Evolutionary conservation across 2,113 vertebrate species (phyloP), one percentile per base, ranked within the genome.

Genomic region (Eolophus roseicapilla): DNA sequence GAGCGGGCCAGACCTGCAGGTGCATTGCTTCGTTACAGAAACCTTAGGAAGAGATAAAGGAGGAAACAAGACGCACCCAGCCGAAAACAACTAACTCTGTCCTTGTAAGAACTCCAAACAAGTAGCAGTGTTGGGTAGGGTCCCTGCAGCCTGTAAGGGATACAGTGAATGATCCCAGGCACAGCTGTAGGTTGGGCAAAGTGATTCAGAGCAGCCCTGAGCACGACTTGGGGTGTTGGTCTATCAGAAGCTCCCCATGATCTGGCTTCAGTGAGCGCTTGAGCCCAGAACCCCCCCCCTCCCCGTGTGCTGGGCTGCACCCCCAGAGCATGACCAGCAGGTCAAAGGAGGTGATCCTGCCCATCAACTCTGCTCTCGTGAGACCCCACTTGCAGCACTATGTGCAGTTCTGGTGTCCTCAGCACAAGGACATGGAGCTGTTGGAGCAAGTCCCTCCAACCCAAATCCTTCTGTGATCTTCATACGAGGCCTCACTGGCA

Each of bases 401-500:
- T 35, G 33, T 5, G 33, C 13, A 24, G 57, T 15, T 35, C 57
- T 59, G 57, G 57, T 5, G 1, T n/a, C 33, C 21, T 59, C 57
- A 59, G 24, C 57, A 24, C 9, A 59, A 24, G 79, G 43, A 33
- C 43, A 29, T 16, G 55, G 65, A 71, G 11, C 35, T 71, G n/a
- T 2, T 57, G 65, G 43, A n/a, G 35, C 11, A 13, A 59, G 28
- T 14, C 18, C 73, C 21, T 24, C 37, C 6, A 49, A 28, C 12
- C 46, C n/a, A 49, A 49, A 19, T 11, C 17, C 17, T 55, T 11
- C 49, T 74, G 70, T 18, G 37, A 14, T 10, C 47, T 29, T 43
- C 2, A 0, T 7, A 8, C 5, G n/a, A 43, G 25, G 37, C 19
- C 24, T 44, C 55, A 1, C 6, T 14, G 7, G 21, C 10, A 33